Percentiles rank a stretch among this genome's conserved stretches.
Conservation (phyloP, 1,140 invertebrate genomes). For the Adelges cooleyi region DNA sequence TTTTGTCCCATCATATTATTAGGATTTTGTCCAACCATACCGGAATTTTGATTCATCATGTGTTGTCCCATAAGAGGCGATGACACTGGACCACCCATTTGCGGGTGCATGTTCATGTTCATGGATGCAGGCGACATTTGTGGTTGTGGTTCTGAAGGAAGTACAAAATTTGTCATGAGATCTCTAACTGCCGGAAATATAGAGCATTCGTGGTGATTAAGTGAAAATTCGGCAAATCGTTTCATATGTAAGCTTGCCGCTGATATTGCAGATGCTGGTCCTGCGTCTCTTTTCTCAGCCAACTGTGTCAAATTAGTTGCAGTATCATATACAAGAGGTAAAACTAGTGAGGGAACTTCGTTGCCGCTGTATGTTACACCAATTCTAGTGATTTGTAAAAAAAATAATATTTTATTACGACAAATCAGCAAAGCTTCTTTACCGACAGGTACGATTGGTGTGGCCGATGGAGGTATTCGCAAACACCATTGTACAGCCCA, state of each 20-base stretch:
- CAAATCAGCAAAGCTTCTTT: constrained; percentile 71
- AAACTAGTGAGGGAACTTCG: constrained; percentile 65
- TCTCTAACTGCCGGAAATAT: constrained; percentile 79
- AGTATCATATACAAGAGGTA: constrained; percentile 82
- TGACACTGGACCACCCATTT: constrained; percentile 7
- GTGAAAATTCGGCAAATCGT: constrained; percentile 47
- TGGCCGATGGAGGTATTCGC: constrained; percentile 73
- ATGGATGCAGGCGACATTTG: constrained; percentile 31
- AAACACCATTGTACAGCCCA: constrained; percentile 86
- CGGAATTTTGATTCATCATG: constrained; percentile 18
- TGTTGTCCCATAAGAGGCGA: constrained; percentile 24
- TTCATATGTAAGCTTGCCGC: constrained; percentile 55
- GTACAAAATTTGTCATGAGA: constrained; percentile 62
- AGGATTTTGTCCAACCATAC: not conserved
- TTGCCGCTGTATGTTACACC: constrained; percentile 46
- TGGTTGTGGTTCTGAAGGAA: constrained; percentile 53
- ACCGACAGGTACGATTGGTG: constrained; percentile 71
- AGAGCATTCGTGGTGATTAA: constrained; percentile 61
- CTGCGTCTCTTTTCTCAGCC: constrained; percentile 60
- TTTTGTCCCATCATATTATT: not conserved
- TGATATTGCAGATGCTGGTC: constrained; percentile 47
- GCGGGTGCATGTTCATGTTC: constrained; percentile 14
- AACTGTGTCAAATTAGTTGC: constrained; percentile 71
- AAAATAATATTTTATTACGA: constrained; percentile 78
- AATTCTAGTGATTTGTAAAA: constrained; percentile 71